Evolutionary conservation across 2,888 invertebrate species (phyloP), one percentile per base, ranked within the genome.

Genomic region (Elegia similella): DNA sequence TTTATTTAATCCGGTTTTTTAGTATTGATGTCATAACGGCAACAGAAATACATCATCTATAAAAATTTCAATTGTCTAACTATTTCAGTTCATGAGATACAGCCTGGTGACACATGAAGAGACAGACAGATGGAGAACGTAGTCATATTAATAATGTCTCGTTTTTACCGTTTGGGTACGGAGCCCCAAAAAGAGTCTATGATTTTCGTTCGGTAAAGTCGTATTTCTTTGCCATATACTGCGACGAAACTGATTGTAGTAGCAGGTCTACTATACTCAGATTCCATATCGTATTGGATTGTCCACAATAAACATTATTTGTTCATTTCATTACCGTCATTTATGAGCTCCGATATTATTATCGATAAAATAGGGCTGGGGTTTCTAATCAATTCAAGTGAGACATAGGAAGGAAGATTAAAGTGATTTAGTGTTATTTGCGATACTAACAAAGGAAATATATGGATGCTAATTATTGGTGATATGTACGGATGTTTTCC

Each of bases 251-350:
- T 17, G 17, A 15, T 17, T 38, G 15, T 34, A 12, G 38, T 38
- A 50, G 34, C n/a, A 48, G 30, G 34, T 12, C 38, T 34, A 50
- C 50, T 59, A 55, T 55, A 58, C 61, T 29, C 52, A 61, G 64
- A 62, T 63, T 57, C 48, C 56, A 66, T 62, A 63, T 59, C 57
- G 64, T 58, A 54, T 52, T 57, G 55, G 53, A 57, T 16, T 47
- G 58, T 60, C 57, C 53, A 52, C 57, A 61, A 64, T 59, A 58
- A 48, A 60, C 57, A 55, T 61, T 61, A 59, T 59, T 56, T 55
- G 59, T 60, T 64, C 64, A 57, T 62, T 64, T 64, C 64, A 62
- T 62, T 64, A 59, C 59, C 60, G 59, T 61, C 60, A 61, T 61
- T 62, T 59, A 62, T 60, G 61, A 48, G 8, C n/a, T 32, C 43